phyloP scores from a whole-genome alignment of 2,797 vertebrate genomes.

The Meriones psammophilus region DNA sequence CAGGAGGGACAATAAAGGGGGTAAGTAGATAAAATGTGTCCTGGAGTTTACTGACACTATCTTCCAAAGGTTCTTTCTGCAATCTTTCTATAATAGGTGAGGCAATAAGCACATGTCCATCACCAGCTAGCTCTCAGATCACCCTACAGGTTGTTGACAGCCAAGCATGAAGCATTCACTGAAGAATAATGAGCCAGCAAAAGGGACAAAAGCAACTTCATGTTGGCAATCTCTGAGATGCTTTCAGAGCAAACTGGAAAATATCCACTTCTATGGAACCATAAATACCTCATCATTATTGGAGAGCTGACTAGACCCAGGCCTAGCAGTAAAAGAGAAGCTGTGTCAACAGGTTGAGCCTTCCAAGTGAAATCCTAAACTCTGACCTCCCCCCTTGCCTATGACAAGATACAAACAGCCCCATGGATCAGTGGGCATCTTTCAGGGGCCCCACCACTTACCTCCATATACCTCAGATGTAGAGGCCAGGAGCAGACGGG shows the following conservation, averaged over 20 bases:
- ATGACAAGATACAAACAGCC: neutral
- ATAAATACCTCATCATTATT: fast-evolving
- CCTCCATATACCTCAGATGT: constrained; percentile 99
- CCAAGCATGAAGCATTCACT: fast-evolving
- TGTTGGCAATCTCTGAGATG: neutral
- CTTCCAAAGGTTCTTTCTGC: neutral
- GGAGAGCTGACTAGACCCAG: neutral
- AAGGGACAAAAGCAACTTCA: too few species aligned
- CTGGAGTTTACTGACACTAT: neutral
- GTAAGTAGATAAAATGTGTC: neutral
- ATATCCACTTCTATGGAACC: neutral
- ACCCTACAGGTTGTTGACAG: fast-evolving
- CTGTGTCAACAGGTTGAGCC: fast-evolving
- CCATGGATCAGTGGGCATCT: fast-evolving
- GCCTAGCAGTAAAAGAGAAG: neutral
- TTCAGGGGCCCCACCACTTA: constrained; percentile 84
- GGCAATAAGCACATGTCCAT: neutral
- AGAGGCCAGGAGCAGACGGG: constrained; percentile 97
- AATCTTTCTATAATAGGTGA: neutral
- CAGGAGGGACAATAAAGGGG: neutral
- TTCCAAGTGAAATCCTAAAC: neutral
- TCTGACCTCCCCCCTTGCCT: neutral
- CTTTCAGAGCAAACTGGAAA: neutral
- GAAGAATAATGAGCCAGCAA: fast-evolving
- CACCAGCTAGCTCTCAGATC: neutral